Base-by-base conservation (phyloP, 1,140 invertebrate species). In the Apolygus lucorum region DNA sequence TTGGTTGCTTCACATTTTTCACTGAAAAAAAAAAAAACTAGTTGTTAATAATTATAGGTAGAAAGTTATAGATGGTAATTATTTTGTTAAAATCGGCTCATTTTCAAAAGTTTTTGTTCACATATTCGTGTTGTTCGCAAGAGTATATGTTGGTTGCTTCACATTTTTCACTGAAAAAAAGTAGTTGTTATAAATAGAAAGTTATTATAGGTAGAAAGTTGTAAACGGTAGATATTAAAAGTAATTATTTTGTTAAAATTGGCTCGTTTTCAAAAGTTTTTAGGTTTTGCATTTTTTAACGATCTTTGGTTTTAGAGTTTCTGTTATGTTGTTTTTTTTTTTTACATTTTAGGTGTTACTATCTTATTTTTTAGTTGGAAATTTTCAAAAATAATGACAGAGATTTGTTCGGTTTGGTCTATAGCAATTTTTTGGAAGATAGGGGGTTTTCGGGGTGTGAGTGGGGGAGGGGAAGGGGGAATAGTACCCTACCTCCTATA, bases 81-180 rank as follows among this genome's bases (percentile, higher is more conserved):
- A 49, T 8, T 11, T 49, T 49, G 8, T 49, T 49, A 17, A 49
- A 17, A 49, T 8, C 17, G 8, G 34, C 8, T 11, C 8, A 17
- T 11, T 49, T 49, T 49, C 34, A 49, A 49, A 49, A 17, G 34
- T 11, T 49, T 49, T 17, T 65, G 21, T 26, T 29, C 13, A 22
- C 49, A 29, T 54, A 27, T 52, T 71, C 70, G 22, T 68, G 52
- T 49, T 71, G 70, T 59, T 71, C 28, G 25, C n/a, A 26, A 11
- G 70, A 71, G 52, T 71, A 71, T 1, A 71, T 68, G 49, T 71
- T 66, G 8, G 49, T 42, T 69, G 52, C 67, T 52, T 71, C 68
- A 2, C 67, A 52, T 22, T 62, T 64, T 67, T 71, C 70, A 69
- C 70, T 71, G 54, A 29, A 71, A 68, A 63, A 26, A 25, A 63